Evolutionary conservation across 2,113 vertebrate species (phyloP), one percentile per base, ranked within the genome.

Genomic region (Gymnobelideus leadbeateri): DNA sequence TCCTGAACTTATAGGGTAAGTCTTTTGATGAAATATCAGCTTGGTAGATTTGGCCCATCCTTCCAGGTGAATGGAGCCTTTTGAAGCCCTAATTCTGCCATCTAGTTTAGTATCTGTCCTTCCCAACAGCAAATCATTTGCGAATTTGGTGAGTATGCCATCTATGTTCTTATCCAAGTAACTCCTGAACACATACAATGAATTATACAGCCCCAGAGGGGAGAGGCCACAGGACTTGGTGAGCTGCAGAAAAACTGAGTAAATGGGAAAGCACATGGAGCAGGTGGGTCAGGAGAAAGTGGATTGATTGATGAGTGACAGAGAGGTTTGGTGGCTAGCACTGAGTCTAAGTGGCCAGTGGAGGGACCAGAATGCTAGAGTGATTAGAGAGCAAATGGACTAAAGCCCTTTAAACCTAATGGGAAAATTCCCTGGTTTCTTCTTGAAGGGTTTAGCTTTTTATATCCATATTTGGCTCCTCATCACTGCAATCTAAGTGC

Each of bases 381-480:
- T 51, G n/a, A 94, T 96, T 91, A 77, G 16, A 91, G 91, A 97
- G 37, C 90, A 96, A 91, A 89, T 92, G 89, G 61, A 8, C 46
- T 3, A 92, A 90, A 95, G 23, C 43, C 68, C 89, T 96, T 94
- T 93, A 84, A 90, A 96, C 89, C 43, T 96, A 68, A 97, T 96
- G 96, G 55, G 90, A 94, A 94, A 98, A 97, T 89, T 93, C 92
- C 97, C 93, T 89, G 9, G 24, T 97, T 96, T 92, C 91, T 93
- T 97, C 94, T 94, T 92, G 93, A 98, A 96, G 52, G 90, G 89
- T 93, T 98, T 96, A 93, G 94, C 84, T 96, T 98, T 96, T 94
- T 77, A 84, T 94, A 93, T 96, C 97, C 46, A 28, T 97, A 97
- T 98, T 97, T 98, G 95, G 97, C 97, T 94, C 21, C 12, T 96